A percentile compares a stretch with the other conserved stretches of the same genome.
Conservation (phyloP, 2,797 vertebrate genomes). For the Spondyliosoma cantharus region DNA sequence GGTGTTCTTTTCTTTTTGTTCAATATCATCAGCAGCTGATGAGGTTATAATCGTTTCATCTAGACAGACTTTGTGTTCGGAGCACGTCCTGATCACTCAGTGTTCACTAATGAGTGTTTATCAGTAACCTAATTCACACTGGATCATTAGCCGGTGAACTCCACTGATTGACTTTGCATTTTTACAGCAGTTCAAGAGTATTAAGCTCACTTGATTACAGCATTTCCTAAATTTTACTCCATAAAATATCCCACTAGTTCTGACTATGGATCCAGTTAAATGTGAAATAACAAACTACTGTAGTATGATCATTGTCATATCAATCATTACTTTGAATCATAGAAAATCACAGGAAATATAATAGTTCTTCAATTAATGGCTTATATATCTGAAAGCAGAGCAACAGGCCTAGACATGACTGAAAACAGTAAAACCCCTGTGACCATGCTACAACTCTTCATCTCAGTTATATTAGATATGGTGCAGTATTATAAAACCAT, state of each 20-base stretch:
- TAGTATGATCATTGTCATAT: background rate
- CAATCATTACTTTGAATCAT: background rate
- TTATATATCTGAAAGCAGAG: background rate
- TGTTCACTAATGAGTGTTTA: slow-evolving; percentile 27
- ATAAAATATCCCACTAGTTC: background rate
- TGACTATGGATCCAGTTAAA: background rate
- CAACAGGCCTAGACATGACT: background rate
- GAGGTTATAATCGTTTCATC: slow-evolving; percentile 53
- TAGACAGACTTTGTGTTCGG: slow-evolving; percentile 65
- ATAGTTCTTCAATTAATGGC: background rate
- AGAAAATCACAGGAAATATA: background rate
- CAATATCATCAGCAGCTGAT: slow-evolving; percentile 42
- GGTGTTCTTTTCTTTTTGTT: slow-evolving; percentile 22
- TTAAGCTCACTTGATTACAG: background rate
- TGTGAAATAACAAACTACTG: background rate
- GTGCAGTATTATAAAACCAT: slow-evolving; percentile 5
- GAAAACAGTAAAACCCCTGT: background rate
- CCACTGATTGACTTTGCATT: slow-evolving; percentile 8
- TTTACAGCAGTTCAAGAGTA: slow-evolving; percentile 6
- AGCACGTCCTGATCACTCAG: slow-evolving; percentile 63
- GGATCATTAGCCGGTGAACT: background rate
- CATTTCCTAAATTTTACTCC: background rate
- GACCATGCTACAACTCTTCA: background rate
- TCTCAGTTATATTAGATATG: background rate
- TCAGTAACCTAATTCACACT: slow-evolving; percentile 53